These are phyloP conservation scores for Pristionchus pacificus DNA, from an alignment of 1,140 invertebrate genomes.

Conservation along the genomic window DNA sequence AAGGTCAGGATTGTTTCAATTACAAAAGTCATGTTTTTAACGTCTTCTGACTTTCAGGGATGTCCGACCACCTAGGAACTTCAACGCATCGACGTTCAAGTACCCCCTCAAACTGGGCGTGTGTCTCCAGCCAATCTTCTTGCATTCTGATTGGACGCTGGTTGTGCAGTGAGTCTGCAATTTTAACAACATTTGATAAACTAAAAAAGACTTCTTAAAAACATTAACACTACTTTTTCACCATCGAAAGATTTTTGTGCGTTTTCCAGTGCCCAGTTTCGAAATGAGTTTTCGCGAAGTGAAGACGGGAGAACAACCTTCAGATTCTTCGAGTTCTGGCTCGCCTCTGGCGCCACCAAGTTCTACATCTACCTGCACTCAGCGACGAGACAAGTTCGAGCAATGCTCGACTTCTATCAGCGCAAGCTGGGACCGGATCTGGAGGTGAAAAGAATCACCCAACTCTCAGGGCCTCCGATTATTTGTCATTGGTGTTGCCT, in stretches of 20 bases:
- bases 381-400: background rate
- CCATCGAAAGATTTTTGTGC: no score
- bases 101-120: background rate
- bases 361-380: background rate
- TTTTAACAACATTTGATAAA: no score
- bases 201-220: no score
- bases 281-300: no score
- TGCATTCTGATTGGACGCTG: background rate
- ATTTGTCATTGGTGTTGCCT: no score
- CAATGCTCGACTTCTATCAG: background rate
- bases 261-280: no score
- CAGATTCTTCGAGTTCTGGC: background rate
- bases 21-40: no score
- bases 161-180: background rate
- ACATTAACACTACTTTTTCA: no score
- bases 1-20: background rate
- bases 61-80: background rate
- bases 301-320: no score
- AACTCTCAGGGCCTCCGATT: no score
- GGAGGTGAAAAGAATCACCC: background rate
- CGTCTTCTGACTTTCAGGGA: background rate
- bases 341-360: background rate
- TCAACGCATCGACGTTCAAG: background rate
- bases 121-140: background rate
- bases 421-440: background rate